These are phyloP conservation scores for Hyles euphorbiae DNA, from an alignment of 1,140 invertebrate genomes.

Conservation along the genomic window DNA sequence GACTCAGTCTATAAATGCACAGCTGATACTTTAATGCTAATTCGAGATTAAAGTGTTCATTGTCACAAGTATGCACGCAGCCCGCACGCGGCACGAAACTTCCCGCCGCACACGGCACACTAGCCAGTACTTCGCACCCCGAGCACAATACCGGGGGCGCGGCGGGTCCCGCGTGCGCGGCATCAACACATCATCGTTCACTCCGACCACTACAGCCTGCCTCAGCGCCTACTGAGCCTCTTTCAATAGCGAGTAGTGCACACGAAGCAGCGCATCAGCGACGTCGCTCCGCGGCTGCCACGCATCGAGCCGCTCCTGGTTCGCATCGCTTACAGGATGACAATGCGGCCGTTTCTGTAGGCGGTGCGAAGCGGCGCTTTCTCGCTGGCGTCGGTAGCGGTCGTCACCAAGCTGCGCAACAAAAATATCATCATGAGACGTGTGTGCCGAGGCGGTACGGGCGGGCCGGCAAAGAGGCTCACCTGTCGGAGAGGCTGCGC, in stretches of 20 bases:
- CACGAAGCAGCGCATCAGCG: no score
- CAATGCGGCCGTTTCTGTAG: constrained; percentile 42
- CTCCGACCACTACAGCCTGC: no score
- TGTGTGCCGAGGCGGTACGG: neutral
- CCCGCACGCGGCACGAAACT: neutral
- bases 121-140: neutral
- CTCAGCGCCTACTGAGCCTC: no score
- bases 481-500: constrained; percentile 5
- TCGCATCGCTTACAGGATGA: constrained; percentile 21
- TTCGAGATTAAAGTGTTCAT: neutral
- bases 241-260: no score
- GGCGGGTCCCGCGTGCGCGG: constrained; percentile 2
- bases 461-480: neutral
- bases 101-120: neutral
- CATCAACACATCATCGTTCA: neutral
- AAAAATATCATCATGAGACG: neutral
- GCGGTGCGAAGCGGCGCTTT: constrained; percentile 34
- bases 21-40: no score
- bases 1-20: no score
- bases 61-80: neutral
- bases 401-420: constrained; percentile 6
- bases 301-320: no score
- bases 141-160: neutral
- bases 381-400: constrained; percentile 14
- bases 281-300: no score